Evolutionary conservation across 2,113 vertebrate species (phyloP).

Genomic region (Proterorhinus semilunaris): DNA sequence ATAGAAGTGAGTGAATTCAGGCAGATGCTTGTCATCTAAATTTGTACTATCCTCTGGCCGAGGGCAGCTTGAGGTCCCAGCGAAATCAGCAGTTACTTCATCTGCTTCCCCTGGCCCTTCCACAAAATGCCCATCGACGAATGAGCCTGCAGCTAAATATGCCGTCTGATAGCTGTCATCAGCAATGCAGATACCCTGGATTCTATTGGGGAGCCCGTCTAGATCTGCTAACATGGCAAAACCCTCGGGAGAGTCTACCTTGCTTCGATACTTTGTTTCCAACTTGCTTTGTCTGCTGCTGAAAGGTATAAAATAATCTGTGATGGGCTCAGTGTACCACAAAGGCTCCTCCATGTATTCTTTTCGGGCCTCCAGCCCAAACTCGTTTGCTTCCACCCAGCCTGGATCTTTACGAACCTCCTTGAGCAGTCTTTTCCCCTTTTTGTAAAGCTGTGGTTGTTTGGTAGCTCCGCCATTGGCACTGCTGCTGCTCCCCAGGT

Average conservation of each 20-base stretch:
- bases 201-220: conserved; percentile 84
- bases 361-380: conserved; percentile 77
- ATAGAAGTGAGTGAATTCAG: conserved; percentile 99
- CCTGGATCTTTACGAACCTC: conserved; percentile 84
- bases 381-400: conserved; percentile 78
- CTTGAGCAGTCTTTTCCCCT: conserved; percentile 85
- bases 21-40: conserved; percentile 98
- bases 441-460: conserved; percentile 84
- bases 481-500: conserved; percentile 76
- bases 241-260: conserved; percentile 74
- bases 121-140: conserved; percentile 97
- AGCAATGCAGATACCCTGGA: conserved; percentile 89
- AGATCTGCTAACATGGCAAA: conserved; percentile 72
- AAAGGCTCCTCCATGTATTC: conserved; percentile 96
- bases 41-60: conserved; percentile 89
- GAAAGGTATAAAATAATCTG: conserved; percentile 92
- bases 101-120: conserved; percentile 90
- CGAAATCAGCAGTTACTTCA: conserved; percentile 86
- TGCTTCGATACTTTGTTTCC: conserved; percentile 93
- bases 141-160: conserved; percentile 95
- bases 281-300: conserved; percentile 94
- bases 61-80: conserved; percentile 91
- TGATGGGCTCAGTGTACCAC: conserved; percentile 98
- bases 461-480: conserved; percentile 72
- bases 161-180: conserved; percentile 85